phyloP scores from a whole-genome alignment of 2,797 vertebrate species.

The Urophycis tenuis region DNA sequence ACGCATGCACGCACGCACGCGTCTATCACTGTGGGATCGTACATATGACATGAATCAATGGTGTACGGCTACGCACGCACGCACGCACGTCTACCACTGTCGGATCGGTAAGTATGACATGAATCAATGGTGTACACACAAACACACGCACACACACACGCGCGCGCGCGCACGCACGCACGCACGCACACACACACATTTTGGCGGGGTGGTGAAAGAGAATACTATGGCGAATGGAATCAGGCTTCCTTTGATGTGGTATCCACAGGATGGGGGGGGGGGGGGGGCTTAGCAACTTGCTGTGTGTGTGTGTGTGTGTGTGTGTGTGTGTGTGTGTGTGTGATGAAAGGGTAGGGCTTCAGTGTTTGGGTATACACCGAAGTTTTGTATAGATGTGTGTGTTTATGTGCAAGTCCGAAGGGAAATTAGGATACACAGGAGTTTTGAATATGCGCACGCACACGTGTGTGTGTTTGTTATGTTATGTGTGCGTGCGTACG shows the following conservation, averaged over 20 bases:
- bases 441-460: no score
- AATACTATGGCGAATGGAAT: conserved; percentile 49
- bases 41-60: no score
- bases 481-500: no score
- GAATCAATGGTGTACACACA: no score
- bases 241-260: conserved; percentile 58
- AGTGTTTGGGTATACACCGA: not conserved
- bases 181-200: conserved; percentile 17
- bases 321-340: no score
- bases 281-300: conserved; percentile 14
- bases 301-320: not conserved
- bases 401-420: conserved; percentile 2
- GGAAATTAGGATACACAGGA: no score
- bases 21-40: no score
- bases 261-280: conserved; percentile 43
- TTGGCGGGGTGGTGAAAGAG: not conserved
- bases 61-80: no score
- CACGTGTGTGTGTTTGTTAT: conserved; percentile 17
- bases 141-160: not conserved
- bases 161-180: no score
- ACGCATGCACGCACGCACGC: no score
- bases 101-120: no score
- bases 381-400: not conserved
- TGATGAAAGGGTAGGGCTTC: not conserved
- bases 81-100: no score